Conservation (phyloP, 2,113 vertebrate species). For the Ciconia maguari region DNA sequence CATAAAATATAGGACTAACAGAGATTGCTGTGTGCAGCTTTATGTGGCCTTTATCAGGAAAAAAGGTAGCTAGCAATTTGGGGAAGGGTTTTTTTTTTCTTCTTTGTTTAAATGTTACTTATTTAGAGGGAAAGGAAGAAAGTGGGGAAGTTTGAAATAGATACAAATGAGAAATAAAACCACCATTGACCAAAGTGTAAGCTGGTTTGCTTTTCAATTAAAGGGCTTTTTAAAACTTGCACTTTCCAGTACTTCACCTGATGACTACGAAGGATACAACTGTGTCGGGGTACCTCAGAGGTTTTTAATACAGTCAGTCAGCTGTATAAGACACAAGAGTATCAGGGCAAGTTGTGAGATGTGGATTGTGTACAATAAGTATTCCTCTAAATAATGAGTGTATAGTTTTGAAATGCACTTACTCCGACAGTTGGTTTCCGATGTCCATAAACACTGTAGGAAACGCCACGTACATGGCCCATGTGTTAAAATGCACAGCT, state of each 20-base stretch:
- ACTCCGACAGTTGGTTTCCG: fast-evolving
- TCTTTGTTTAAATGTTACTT: neutral
- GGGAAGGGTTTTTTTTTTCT: neutral
- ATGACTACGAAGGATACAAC: neutral
- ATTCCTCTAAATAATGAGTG: neutral
- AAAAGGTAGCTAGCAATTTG: neutral
- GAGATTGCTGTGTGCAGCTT: neutral
- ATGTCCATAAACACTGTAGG: neutral
- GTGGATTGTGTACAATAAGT: neutral
- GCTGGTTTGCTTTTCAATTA: neutral
- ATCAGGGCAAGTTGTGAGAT: neutral
- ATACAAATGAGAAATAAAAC: neutral
- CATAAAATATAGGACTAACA: neutral
- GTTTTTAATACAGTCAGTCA: neutral
- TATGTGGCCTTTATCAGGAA: neutral
- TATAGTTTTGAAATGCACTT: neutral
- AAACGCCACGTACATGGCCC: neutral
- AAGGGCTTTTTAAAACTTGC: neutral
- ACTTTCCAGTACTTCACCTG: neutral
- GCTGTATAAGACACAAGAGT: no score
- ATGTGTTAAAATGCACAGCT: neutral
- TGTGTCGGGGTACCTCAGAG: neutral
- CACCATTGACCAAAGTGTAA: neutral
- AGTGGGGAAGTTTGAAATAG: neutral
- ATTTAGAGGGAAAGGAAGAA: neutral